Evolutionary conservation across 2,113 vertebrate genomes (phyloP), one percentile per base, ranked within the genome.

Genomic region (Rhabdornis inornatus): DNA sequence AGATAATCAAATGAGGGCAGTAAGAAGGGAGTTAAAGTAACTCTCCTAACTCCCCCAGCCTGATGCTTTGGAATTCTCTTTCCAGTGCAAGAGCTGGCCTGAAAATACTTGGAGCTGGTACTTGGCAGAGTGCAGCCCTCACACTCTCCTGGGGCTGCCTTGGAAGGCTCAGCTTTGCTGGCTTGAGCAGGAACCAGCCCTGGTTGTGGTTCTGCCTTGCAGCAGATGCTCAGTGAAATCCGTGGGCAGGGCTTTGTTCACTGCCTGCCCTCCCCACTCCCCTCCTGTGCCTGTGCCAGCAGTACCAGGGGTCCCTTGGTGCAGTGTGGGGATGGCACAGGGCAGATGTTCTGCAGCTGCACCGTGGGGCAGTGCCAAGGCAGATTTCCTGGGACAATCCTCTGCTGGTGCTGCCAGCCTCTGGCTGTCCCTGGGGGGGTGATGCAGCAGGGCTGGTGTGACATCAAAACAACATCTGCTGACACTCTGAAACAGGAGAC

Each of bases 241-340:
- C 65, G 30, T 0, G 42, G 45, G 21, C 59, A 15, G 3, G 2
- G 30, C 11, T 45, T 15, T 7, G 59, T 12, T 22, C 47, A 17
- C 37, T 8, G 21, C 39, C n/a, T 31, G 60, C 68, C 42, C 69
- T 15, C 28, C 27, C 27, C 47, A 2, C 14, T 5, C 15, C 8
- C 18, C 63, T 52, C 2, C 40, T 4, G 8, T 10, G 39, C 14
- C 59, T 17, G 35, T 33, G 33, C 70, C 61, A 35, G 63, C 21
- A 52, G 0, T 8, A 0, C 3, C 21, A n/a, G 18, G 10, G 19
- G 1, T 74, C 42, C 31, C 37, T 42, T 2, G 30, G 28, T 7
- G 35, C 16, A 5, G 11, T 2, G 4, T 0, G 1, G 68, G 45
- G 22, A 25, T 3, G 45, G 45, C 64, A 80, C 33, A 30, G 60